Conservation (phyloP, 2,797 vertebrate species). For the Lutjanus campechanus region DNA sequence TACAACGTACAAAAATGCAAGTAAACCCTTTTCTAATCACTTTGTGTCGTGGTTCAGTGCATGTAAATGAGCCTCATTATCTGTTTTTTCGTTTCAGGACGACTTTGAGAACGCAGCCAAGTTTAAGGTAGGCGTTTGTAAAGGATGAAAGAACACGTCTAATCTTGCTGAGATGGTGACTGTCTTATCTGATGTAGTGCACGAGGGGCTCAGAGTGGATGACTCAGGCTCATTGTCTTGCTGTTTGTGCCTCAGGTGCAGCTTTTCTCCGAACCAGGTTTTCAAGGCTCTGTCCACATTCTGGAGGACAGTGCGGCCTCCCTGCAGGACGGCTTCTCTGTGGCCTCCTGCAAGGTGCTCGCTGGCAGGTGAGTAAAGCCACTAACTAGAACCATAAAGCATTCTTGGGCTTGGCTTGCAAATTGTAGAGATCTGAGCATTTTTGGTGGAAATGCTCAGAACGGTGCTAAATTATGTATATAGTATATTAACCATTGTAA, state of each 20-base stretch:
- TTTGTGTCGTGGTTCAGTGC: background rate
- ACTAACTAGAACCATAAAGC: too few species aligned
- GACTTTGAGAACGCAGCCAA: constrained; percentile 81
- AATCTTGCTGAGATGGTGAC: background rate
- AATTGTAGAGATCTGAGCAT: too few species aligned
- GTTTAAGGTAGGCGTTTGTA: constrained; percentile 88
- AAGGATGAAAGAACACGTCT: background rate
- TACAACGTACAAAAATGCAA: background rate
- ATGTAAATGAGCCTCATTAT: constrained; percentile 1
- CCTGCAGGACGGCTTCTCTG: constrained; percentile 85
- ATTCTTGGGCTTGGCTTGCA: too few species aligned
- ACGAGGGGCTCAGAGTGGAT: constrained; percentile 5
- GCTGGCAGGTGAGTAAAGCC: constrained; percentile 93
- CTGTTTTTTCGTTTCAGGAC: constrained; percentile 83
- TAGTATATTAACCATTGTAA: too few species aligned
- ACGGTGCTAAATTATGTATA: too few species aligned
- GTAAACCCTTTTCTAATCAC: background rate
- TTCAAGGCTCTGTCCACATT: constrained; percentile 86
- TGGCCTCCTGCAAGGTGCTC: constrained; percentile 91
- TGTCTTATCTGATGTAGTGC: background rate
- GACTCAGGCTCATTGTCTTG: constrained; percentile 46
- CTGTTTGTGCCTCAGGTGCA: constrained; percentile 85
- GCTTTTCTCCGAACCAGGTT: constrained; percentile 92
- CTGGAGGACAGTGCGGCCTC: constrained; percentile 84
- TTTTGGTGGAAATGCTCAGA: too few species aligned